phyloP scores from a whole-genome alignment of 30 jellyfish, hydroid and myxozoan genomes.

The Hydractinia symbiolongicarpus region DNA sequence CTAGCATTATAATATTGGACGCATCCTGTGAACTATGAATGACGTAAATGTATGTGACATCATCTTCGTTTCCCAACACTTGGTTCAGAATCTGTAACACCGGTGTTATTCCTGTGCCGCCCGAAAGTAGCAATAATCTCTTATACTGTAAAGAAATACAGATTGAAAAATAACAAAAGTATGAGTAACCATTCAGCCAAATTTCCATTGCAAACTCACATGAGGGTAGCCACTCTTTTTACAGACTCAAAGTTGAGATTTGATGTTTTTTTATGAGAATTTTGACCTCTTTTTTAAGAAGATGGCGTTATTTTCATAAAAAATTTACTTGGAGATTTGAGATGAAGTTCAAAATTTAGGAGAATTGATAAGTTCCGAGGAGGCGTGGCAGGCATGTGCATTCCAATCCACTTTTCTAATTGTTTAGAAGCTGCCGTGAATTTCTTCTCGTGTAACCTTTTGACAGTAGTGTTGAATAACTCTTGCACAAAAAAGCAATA shows the following conservation, averaged over 20 bases:
- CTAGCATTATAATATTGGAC: constrained; percentile 44
- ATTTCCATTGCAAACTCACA: background rate
- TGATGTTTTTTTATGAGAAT: too few relatives aligned
- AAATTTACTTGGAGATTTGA: too few relatives aligned
- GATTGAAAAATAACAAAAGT: background rate
- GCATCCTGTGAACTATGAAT: constrained; percentile 51
- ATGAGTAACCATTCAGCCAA: background rate
- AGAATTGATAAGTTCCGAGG: too few relatives aligned
- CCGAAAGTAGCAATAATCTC: constrained; percentile 54
- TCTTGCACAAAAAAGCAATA: too few relatives aligned
- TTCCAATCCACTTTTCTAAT: too few relatives aligned
- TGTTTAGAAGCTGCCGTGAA: too few relatives aligned
- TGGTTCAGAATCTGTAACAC: constrained; percentile 43
- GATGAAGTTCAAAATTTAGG: too few relatives aligned
- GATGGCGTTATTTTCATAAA: too few relatives aligned
- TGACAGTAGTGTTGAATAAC: too few relatives aligned
- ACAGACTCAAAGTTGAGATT: background rate
- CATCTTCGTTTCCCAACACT: constrained; percentile 48
- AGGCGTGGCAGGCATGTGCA: too few relatives aligned
- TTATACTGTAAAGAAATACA: constrained; percentile 24
- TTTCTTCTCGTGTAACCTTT: too few relatives aligned
- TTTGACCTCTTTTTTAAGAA: too few relatives aligned
- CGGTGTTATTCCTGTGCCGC: constrained; percentile 95
- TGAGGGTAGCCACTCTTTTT: background rate
- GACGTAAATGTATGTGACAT: constrained; percentile 44